Base-by-base conservation (phyloP, 2,113 vertebrate species). In the Plectropomus leopardus region DNA sequence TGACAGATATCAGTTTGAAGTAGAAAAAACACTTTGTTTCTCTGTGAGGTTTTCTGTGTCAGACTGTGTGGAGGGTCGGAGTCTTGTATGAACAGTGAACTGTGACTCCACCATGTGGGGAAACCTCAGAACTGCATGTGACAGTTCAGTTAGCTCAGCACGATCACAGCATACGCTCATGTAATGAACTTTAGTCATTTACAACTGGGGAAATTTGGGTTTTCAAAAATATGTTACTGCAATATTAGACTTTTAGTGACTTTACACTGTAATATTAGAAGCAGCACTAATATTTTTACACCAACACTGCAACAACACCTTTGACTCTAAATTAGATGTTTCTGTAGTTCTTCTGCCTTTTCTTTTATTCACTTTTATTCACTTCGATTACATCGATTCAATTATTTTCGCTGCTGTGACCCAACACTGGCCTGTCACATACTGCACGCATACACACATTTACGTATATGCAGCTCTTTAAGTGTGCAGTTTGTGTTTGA, bases 401-500 rank as follows among this genome's bases (percentile, higher is more conserved):
- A 3, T 30, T 45, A 1, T 11, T 57, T 42, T 11, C 61, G 23
- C 24, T n/a, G 57, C 9, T 53, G 30, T 7, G 28, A 30, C 10
- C 23, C 16, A 63, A 16, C 5, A 19, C 1, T 26, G 9, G 23
- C 4, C 16, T 15, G 23, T 34, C 44, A 50, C 19, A 55, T 1
- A 65, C 3, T 6, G n/a, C 21, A 57, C 16, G 4, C 32, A 17
- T 17, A 71, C 24, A 34, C 15, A 28, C 10, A 15, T 15, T 10
- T 17, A 3, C 40, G 36, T 19, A n/a, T 36, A 26, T 1, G n/a
- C 50, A 23, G 11, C 11, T 10, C 21, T 50, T 88, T 28, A 92
- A 17, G 32, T 4, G 54, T 55, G 60, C 11, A 94, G 77, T 73
- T 92, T 94, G n/a, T 57, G 50, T 69, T 70, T 91, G 36, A 95